Conservation (phyloP, 35 echinoderm and acorn worm species). For the Anneissia japonica region DNA sequence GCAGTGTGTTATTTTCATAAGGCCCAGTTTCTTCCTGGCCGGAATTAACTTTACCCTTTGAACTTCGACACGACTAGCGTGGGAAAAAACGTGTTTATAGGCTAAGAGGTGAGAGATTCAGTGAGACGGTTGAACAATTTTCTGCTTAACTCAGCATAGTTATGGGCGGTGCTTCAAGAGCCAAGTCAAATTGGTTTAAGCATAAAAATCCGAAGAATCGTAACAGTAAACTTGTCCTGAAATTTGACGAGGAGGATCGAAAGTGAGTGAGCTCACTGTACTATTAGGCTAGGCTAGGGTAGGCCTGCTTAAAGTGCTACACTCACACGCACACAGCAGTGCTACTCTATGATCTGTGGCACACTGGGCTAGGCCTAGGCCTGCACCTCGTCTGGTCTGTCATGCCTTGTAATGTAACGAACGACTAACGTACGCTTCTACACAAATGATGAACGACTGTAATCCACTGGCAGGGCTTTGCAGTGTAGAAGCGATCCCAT, state of each 20-base stretch:
- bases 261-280: background rate
- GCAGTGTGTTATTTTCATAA: no score
- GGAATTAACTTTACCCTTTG: background rate
- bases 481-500: no score
- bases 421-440: no score
- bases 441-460: no score
- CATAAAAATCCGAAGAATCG: slow-evolving; percentile 3
- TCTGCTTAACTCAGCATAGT: background rate
- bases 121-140: no score
- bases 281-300: background rate
- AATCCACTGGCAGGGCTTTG: no score
- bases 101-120: no score
- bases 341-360: background rate
- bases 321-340: background rate
- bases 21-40: background rate
- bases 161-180: background rate
- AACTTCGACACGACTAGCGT: background rate
- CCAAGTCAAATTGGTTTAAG: slow-evolving; percentile 2
- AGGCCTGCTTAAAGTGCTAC: background rate
- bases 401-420: no score
- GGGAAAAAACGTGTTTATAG: background rate
- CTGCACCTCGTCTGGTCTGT: no score
- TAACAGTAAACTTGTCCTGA: background rate
- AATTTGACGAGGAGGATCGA: slow-evolving; percentile 3
- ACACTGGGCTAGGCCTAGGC: background rate